Evolutionary conservation across 2,797 vertebrate genomes (phyloP), one percentile per base, ranked within the genome.

Genomic region (Coregonus suidteri): DNA sequence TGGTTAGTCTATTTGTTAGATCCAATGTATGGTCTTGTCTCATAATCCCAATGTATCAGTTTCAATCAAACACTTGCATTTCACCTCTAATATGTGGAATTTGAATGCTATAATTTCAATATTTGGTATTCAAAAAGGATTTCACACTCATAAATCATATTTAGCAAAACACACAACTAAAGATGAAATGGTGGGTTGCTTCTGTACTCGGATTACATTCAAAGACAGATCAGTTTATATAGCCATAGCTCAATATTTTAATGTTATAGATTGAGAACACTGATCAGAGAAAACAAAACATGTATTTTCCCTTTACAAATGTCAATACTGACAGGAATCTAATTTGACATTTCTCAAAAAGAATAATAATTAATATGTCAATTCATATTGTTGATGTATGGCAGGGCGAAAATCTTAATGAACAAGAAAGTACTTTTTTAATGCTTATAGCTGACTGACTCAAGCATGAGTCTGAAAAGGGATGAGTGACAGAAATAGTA

Each of bases 1-100:
- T 70, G 68, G 68, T 70, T 37, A 70, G 68, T n/a, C 37, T 51
- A n/a, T 47, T 70, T 47, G 68, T 9, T 37, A 47, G 37, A 18
- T 70, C 68, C 37, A 25, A 64, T 11, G 4, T 64, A 30, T 25
- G n/a, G n/a, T 3, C 54, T 62, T n/a, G 56, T 6, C 56, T 62
- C 56, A 25, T 18, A 59, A 59, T 6, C 15, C 18, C 56, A 62
- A 20, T 62, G 56, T 62, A 62, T 62, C 56, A 9, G 37, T 70
- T 16, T 70, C 68, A 37, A 69, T 69, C 67, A 69, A 69, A 69
- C 13, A 31, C 25, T 20, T 20, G 20, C 20, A 9, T 66, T 66
- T 47, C 41, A 47, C 41, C 41, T 47, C 41, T 9, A 47, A 47
- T 47, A 47, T 13, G 41, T 3, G 41, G 41, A 47, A 47, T 47